phyloP scores from a whole-genome alignment of 2,113 vertebrate species.

The Lepus europaeus region DNA sequence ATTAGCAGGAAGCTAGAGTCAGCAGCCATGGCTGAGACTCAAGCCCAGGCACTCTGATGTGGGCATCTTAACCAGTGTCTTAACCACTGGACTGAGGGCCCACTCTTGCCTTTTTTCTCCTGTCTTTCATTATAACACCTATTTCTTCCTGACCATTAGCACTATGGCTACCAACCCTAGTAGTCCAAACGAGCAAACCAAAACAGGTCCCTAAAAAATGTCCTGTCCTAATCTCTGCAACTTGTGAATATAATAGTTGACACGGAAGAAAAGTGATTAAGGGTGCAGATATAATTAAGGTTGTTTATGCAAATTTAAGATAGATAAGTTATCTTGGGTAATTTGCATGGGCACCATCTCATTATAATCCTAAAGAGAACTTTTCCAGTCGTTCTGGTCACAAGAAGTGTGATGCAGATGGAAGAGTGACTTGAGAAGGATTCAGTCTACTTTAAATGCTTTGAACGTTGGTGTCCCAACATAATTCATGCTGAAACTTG shows the following conservation, averaged over 20 bases:
- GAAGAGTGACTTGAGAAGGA: not conserved
- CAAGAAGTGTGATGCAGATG: not conserved
- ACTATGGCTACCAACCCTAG: not conserved
- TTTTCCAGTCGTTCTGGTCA: not conserved
- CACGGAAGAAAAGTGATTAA: not conserved
- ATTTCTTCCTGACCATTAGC: not conserved
- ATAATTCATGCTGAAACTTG: not conserved
- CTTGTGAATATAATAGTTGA: not conserved
- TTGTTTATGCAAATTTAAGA: not conserved
- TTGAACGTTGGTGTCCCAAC: not conserved
- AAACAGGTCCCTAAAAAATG: not conserved
- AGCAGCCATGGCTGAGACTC: too few relatives aligned
- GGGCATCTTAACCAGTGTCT: too few relatives aligned
- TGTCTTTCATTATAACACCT: not conserved
- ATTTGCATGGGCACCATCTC: not conserved
- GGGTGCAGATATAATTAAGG: not conserved
- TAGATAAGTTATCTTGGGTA: conserved; percentile 11
- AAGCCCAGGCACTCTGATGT: too few relatives aligned
- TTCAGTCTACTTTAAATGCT: not conserved
- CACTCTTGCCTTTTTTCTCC: not conserved
- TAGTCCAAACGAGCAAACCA: not conserved
- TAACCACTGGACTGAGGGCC: too few relatives aligned
- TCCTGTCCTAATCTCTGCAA: not conserved
- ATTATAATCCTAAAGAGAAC: conserved; percentile 12
- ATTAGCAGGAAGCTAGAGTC: too few relatives aligned